Percentiles rank a stretch among this genome's conserved stretches.
Evolutionary conservation across 2,797 vertebrate genomes (phyloP).

Genomic region (Epinephelus malabaricus): DNA sequence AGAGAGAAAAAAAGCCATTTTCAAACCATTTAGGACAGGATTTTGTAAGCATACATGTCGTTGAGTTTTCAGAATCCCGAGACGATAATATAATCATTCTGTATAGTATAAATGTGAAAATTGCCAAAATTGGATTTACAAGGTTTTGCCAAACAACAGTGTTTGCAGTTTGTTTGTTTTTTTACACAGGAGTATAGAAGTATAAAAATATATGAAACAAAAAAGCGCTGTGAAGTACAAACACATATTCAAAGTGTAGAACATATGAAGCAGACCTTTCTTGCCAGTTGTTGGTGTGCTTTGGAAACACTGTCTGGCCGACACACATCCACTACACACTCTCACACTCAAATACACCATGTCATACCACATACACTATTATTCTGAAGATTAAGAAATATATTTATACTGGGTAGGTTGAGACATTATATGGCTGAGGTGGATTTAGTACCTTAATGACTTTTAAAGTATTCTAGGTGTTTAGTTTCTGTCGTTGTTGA

Average conservation of each 20-base stretch:
- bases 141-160: slow-evolving; percentile 68
- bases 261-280: slow-evolving; percentile 70
- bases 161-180: slow-evolving; percentile 40
- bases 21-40: slow-evolving; percentile 50
- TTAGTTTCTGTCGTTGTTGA: slow-evolving; percentile 23
- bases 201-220: slow-evolving; percentile 83
- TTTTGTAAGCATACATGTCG: slow-evolving; percentile 56
- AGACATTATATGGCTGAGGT: slow-evolving; percentile 52
- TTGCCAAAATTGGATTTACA: slow-evolving; percentile 70
- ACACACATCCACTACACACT: slow-evolving; percentile 64
- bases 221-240: slow-evolving; percentile 80
- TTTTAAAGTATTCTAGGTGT: slow-evolving; percentile 24
- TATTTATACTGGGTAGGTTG: slow-evolving; percentile 41
- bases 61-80: slow-evolving; percentile 43
- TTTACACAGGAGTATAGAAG: slow-evolving; percentile 74
- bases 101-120: slow-evolving; percentile 76
- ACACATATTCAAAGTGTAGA: slow-evolving; percentile 78
- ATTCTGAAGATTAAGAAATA: slow-evolving; percentile 47
- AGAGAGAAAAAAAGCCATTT: slow-evolving; percentile 48
- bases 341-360: slow-evolving; percentile 52
- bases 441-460: slow-evolving; percentile 43
- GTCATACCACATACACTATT: slow-evolving; percentile 50
- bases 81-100: slow-evolving; percentile 51
- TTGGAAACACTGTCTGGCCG: slow-evolving; percentile 58
- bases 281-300: slow-evolving; percentile 54